A percentile compares a stretch with the other conserved stretches of the same genome.
Evolutionary conservation across 2,113 vertebrate species (phyloP).

Genomic region (Malurus alboscapulatus): DNA sequence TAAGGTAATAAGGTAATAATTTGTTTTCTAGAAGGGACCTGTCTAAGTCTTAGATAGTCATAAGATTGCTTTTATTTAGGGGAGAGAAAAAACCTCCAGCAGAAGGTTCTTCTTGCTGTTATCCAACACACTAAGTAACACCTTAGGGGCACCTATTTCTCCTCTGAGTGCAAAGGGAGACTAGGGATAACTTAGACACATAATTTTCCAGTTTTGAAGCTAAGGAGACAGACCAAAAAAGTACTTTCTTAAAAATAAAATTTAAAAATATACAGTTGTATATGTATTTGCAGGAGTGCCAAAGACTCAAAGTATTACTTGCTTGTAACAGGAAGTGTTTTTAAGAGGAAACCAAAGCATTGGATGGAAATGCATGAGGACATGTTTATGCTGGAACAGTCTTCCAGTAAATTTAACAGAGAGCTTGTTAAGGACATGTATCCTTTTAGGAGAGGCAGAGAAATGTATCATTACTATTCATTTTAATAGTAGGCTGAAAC

Average conservation of each 20-base stretch:
- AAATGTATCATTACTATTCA: fast-evolving
- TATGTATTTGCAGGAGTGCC: neutral
- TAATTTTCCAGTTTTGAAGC: neutral
- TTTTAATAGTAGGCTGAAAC: neutral
- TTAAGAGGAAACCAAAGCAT: neutral
- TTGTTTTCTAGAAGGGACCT: neutral
- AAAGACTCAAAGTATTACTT: neutral
- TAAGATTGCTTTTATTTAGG: neutral
- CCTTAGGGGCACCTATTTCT: neutral
- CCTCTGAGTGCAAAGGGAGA: neutral
- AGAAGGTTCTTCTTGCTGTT: neutral
- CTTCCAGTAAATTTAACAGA: neutral
- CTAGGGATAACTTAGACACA: neutral
- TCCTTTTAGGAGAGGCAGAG: neutral
- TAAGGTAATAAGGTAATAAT: neutral
- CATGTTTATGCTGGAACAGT: fast-evolving
- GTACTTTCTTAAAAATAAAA: neutral
- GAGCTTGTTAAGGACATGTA: neutral
- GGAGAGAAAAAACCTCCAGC: neutral
- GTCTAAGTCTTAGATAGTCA: neutral
- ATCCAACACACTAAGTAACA: neutral
- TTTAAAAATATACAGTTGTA: neutral
- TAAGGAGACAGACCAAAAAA: neutral
- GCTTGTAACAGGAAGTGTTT: neutral
- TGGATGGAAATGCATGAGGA: neutral